Percentiles rank a stretch among this genome's conserved stretches.
These are phyloP conservation scores for Wiebesia pumilae DNA, from an alignment of 1,140 invertebrate species.

Conservation along the genomic window DNA sequence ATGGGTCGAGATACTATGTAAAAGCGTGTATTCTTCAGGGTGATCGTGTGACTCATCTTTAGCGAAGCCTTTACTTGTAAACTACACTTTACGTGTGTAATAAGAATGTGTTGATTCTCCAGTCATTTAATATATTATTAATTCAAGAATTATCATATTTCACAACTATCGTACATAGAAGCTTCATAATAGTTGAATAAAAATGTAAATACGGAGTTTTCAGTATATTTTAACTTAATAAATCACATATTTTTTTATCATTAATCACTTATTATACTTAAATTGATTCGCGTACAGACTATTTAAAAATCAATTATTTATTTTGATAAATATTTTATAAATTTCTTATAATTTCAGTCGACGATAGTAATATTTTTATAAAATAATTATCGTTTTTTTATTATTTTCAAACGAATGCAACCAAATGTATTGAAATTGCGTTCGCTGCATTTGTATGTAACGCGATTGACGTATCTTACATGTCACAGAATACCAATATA, in stretches of 20 bases:
- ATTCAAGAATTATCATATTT: conserved; percentile 26
- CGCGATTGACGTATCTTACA: not conserved
- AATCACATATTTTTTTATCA: not conserved
- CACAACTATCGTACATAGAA: not conserved
- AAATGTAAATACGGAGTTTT: not conserved
- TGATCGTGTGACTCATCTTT: conserved; percentile 1
- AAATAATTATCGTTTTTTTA: no score
- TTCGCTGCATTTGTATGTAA: not conserved
- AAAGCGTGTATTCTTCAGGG: conserved; percentile 3
- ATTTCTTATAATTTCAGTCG: no score
- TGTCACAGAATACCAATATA: not conserved
- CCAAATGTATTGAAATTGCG: not conserved
- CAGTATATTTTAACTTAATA: not conserved
- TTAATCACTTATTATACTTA: not conserved
- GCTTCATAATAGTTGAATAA: not conserved
- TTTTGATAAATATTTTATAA: no score
- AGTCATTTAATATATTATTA: conserved; percentile 21
- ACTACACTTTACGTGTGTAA: not conserved
- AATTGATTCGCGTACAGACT: not conserved
- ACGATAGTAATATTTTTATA: no score
- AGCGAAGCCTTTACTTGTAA: not conserved
- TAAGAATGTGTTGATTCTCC: conserved; percentile 1
- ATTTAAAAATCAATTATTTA: not conserved
- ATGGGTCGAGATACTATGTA: conserved; percentile 16
- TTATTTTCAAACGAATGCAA: not conserved